Base-by-base conservation (phyloP, 2,888 invertebrate species). In the Eueremaeus valkanovi region DNA sequence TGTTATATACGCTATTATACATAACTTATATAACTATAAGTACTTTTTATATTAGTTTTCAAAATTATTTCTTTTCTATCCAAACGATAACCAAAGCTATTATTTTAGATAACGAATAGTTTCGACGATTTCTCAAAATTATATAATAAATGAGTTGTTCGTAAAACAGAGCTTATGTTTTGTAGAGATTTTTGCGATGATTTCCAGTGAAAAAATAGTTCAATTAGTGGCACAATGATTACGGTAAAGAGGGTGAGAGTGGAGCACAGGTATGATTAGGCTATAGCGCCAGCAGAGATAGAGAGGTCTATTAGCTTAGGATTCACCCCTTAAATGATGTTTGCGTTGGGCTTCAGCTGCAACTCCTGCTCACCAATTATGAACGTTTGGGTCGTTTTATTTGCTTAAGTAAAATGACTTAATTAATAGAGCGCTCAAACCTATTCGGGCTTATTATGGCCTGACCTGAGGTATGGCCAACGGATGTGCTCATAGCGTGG, bases 341-440 rank as follows among this genome's bases (percentile, higher is more conserved):
- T 21, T 6, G n/a, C n/a, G n/a, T n/a, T n/a, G 21, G 3, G 31
- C 42, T 68, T 40, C 68, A 68, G 68, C 68, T 68, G 68, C 68
- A 21, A 18, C 24, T 42, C 33, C 68, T 40, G 1, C 9, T 33
- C 63, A 8, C 33, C 24, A 36, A 68, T 68, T 68, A 68, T 42
- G 40, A 40, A 68, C 13, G 68, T 36, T 24, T 42, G 31, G 68
- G 68, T 11, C 16, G 21, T 36, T 68, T 68, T 68, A 68, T 68
- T 68, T 68, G 42, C 68, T 68, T 68, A 68, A 68, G 68, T 36
- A 40, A 68, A 68, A 68, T 68, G 42, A 68, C 68, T 68, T 68
- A 68, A 68, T 68, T 68, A 68, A 68, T 31, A 68, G 68, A 42
- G 24, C 40, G 68, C 40, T 40, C 11, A 1, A 16, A 45, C 18